Percentiles rank a stretch among this genome's conserved stretches.
phyloP scores from a whole-genome alignment of 1,140 invertebrate species.

The Lineus longissimus region DNA sequence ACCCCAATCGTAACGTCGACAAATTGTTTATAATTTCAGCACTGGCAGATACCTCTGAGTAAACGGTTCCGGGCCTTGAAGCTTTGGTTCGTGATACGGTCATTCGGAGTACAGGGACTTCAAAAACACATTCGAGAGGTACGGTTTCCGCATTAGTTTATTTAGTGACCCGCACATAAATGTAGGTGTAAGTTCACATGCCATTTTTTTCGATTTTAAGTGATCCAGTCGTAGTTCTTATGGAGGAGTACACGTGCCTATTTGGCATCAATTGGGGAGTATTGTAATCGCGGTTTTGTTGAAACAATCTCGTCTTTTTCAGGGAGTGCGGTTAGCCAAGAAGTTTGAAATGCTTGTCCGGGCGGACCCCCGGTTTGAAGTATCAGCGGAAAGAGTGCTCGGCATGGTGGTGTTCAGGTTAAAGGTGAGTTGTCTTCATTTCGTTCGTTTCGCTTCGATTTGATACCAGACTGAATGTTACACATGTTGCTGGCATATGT shows the following conservation, averaged over 20 bases:
- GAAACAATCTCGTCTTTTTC: constrained; percentile 11
- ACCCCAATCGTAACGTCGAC: too few species aligned
- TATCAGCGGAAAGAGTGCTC: constrained; percentile 41
- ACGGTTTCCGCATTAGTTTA: too few species aligned
- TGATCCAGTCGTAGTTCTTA: too few species aligned
- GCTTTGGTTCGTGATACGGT: constrained; percentile 52
- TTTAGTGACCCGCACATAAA: too few species aligned
- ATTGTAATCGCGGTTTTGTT: too few species aligned
- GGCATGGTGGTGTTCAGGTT: constrained; percentile 53
- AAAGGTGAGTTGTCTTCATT: constrained; percentile 30
- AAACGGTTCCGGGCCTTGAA: constrained; percentile 50
- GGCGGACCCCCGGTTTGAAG: constrained; percentile 47
- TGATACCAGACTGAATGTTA: too few species aligned
- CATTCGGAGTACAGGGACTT: constrained; percentile 49
- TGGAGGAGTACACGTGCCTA: background rate
- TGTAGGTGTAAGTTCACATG: too few species aligned
- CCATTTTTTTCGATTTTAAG: too few species aligned
- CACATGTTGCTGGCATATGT: too few species aligned
- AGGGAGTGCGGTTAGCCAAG: constrained; percentile 46
- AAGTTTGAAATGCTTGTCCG: constrained; percentile 46
- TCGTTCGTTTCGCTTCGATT: too few species aligned
- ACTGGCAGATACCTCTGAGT: constrained; percentile 54
- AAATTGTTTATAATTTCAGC: constrained; percentile 31
- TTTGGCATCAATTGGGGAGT: too few species aligned
- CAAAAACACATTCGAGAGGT: constrained; percentile 49